Conservation (phyloP, 2,113 vertebrate species). For the Ivindomyrus marchei region DNA sequence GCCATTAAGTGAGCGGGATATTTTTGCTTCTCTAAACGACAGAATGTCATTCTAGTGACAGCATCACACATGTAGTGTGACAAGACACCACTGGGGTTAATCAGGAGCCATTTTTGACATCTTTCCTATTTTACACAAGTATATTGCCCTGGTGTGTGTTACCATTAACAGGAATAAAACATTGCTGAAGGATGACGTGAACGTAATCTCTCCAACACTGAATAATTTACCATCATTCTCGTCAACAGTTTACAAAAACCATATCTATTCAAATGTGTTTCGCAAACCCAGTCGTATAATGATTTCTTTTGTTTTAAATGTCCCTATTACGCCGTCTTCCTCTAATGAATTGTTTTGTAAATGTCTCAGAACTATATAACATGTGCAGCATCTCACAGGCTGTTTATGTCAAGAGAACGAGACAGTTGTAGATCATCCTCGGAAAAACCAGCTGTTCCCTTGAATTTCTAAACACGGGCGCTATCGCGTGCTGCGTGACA, state of each 20-base stretch:
- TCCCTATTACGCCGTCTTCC: not conserved
- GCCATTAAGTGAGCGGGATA: not conserved
- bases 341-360: not conserved
- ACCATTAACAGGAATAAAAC: not conserved
- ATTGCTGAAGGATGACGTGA: not conserved
- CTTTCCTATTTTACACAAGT: not conserved
- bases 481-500: not conserved
- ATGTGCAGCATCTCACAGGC: not conserved
- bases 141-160: not conserved
- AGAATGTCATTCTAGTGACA: slow-evolving; percentile 7
- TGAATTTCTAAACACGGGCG: not conserved
- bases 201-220: not conserved
- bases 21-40: not conserved
- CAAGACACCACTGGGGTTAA: not conserved
- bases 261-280: not conserved
- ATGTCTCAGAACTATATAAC: not conserved
- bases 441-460: not conserved
- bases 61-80: not conserved
- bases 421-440: not conserved
- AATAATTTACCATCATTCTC: not conserved
- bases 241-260: not conserved
- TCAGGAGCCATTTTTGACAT: not conserved
- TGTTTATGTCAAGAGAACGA: not conserved
- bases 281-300: not conserved
- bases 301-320: not conserved